A percentile compares a stretch with the other conserved stretches of the same genome.
These are phyloP conservation scores for Sialis lutaria DNA, from an alignment of 2,888 invertebrate species.

Conservation along the genomic window DNA sequence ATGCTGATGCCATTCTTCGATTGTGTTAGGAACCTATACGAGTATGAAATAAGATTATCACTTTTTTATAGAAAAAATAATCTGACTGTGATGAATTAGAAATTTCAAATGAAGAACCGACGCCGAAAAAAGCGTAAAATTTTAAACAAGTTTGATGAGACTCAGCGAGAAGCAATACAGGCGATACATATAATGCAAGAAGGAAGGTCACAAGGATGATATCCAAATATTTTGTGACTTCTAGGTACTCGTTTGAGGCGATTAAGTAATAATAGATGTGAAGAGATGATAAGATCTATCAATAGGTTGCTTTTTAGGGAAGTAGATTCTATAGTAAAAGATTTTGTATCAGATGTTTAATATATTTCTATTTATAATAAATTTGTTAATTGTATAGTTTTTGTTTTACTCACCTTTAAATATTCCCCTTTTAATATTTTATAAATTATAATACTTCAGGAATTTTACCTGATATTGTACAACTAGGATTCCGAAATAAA, in stretches of 20 bases:
- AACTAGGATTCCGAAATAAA: conserved; percentile 5
- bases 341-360: neutral
- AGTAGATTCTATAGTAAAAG: neutral
- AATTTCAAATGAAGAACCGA: neutral
- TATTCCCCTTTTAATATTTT: conserved; percentile 4
- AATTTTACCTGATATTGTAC: conserved; percentile 5
- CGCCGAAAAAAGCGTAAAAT: no score
- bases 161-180: no score
- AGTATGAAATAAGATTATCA: neutral
- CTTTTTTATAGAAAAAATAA: neutral
- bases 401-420: conserved; percentile 7
- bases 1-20: no score
- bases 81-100: neutral
- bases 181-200: no score
- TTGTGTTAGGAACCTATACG: neutral
- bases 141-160: no score
- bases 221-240: no score
- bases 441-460: conserved; percentile 4
- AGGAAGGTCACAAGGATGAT: no score
- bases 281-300: no score
- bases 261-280: no score
- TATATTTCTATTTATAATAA: neutral
- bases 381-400: neutral
- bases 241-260: no score
- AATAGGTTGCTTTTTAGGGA: no score